These are phyloP conservation scores for Homarus gammarus DNA, from an alignment of 2,888 invertebrate species.

Conservation along the genomic window DNA sequence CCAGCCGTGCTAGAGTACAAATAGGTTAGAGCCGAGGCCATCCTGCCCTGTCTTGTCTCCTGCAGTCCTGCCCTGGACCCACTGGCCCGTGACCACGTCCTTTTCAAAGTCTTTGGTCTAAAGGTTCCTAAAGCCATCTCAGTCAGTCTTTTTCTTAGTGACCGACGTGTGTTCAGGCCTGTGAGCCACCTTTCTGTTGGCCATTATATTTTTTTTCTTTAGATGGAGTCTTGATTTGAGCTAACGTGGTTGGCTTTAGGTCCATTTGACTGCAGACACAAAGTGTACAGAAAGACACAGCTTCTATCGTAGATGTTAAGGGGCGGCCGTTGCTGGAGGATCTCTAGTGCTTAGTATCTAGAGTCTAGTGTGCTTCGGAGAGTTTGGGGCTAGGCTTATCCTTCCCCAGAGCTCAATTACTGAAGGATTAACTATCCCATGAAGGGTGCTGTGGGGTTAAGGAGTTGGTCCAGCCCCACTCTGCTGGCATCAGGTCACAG, in stretches of 20 bases:
- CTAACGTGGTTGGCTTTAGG: constrained; percentile 50
- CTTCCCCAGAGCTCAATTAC: constrained; percentile 3
- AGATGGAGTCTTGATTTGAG: neutral
- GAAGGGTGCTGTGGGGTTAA: neutral
- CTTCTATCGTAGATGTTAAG: constrained; percentile 64
- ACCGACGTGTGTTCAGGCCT: constrained; percentile 52
- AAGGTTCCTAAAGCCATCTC: constrained; percentile 59
- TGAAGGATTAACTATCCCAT: neutral
- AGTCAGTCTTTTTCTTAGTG: constrained; percentile 33
- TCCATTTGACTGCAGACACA: constrained; percentile 45
- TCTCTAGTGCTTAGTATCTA: constrained; percentile 70
- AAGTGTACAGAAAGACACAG: constrained; percentile 71
- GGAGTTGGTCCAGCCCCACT: constrained; percentile 36
- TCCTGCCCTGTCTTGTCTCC: constrained; percentile 73
- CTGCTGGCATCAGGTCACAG: constrained; percentile 60
- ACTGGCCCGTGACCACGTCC: constrained; percentile 68
- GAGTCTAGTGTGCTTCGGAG: constrained; percentile 70
- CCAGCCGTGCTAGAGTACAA: constrained; percentile 74
- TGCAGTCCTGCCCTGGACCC: constrained; percentile 54
- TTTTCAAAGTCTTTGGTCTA: constrained; percentile 41
- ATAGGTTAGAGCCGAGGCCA: constrained; percentile 74
- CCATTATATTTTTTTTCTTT: constrained; percentile 37
- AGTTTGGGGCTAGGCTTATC: constrained; percentile 39
- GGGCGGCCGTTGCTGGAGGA: constrained; percentile 67
- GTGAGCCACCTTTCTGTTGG: constrained; percentile 47